Evolutionary conservation across 2,888 invertebrate genomes (phyloP).

Genomic region (Osedax frankpressi): DNA sequence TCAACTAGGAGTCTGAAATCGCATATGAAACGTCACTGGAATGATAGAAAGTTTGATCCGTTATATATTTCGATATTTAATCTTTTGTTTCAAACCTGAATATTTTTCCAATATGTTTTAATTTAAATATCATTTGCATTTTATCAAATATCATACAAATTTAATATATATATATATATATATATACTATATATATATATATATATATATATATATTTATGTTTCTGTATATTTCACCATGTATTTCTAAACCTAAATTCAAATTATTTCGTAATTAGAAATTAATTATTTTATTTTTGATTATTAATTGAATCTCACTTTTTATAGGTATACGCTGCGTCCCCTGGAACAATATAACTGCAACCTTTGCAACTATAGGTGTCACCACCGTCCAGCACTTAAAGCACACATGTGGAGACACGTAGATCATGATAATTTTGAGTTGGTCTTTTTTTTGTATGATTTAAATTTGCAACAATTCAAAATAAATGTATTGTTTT

Average conservation of each 20-base stretch:
- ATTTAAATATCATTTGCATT: neutral
- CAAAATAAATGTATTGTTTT: no score
- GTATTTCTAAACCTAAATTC: neutral
- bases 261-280: neutral
- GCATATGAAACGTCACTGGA: constrained; percentile 44
- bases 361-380: constrained; percentile 43
- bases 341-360: constrained; percentile 45
- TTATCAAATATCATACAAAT: neutral
- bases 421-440: neutral
- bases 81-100: no score
- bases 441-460: neutral
- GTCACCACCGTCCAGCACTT: constrained; percentile 43
- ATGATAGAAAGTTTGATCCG: constrained; percentile 33
- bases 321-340: constrained; percentile 35
- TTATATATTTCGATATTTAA: no score
- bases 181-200: neutral
- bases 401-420: constrained; percentile 47
- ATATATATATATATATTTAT: neutral
- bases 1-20: constrained; percentile 42
- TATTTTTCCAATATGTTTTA: neutral
- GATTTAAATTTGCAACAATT: no score
- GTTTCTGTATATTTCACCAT: neutral
- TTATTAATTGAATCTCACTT: neutral
- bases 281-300: neutral
- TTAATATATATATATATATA: neutral